These are phyloP conservation scores for Lophura swinhoii DNA, from an alignment of 2,797 vertebrate species.

Conservation along the genomic window DNA sequence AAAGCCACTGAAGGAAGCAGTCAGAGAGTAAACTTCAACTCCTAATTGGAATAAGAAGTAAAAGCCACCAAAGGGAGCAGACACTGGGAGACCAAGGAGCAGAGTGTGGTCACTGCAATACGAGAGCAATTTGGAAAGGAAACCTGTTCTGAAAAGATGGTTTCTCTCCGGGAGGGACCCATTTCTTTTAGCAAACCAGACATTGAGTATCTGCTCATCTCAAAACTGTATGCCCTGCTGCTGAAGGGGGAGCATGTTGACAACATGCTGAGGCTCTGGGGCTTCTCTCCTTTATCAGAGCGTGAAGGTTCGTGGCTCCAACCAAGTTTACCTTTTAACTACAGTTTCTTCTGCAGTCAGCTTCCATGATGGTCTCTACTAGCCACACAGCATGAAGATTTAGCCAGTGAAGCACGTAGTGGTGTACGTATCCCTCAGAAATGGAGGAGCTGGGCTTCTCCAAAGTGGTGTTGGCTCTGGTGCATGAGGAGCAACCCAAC, in stretches of 20 bases:
- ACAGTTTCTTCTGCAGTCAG: neutral
- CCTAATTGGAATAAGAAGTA: neutral
- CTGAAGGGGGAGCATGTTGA: neutral
- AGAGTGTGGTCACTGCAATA: too few species aligned
- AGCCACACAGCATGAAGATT: neutral
- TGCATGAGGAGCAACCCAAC: accelerated
- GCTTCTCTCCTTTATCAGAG: neutral
- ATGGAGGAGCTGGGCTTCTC: neutral
- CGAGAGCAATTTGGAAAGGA: neutral
- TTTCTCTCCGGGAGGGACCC: neutral
- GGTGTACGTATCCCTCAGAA: neutral
- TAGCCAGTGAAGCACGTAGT: neutral
- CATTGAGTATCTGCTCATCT: neutral
- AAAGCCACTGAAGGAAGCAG: accelerated
- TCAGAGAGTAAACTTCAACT: neutral
- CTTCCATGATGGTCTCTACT: neutral
- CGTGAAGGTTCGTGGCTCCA: neutral
- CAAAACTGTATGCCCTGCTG: neutral
- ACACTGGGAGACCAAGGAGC: neutral
- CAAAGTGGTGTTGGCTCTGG: accelerated
- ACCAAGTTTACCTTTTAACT: neutral
- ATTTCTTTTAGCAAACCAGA: neutral
- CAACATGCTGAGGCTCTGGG: accelerated
- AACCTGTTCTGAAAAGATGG: neutral
- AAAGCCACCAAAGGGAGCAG: neutral